Conservation (phyloP, 92 coral and sea anemone species). For the Galaxea fascicularis region DNA sequence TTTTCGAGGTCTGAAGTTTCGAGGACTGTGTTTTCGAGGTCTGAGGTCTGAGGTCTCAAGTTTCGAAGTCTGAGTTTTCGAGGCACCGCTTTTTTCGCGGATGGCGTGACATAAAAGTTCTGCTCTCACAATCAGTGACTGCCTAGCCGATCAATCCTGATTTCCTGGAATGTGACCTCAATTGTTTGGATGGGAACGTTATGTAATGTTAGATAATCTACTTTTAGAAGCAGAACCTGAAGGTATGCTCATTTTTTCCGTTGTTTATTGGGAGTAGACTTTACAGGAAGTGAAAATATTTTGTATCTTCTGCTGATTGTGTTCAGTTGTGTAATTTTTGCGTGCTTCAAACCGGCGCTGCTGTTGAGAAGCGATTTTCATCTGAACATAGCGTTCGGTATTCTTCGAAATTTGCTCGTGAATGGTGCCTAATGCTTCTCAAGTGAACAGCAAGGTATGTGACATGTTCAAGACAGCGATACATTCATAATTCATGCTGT, state of each 20-base stretch:
- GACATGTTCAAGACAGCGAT: constrained; percentile 54
- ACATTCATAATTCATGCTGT: constrained; percentile 43
- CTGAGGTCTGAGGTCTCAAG: no score
- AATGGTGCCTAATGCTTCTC: constrained; percentile 23
- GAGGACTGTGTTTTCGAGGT: no score
- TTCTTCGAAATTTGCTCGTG: neutral
- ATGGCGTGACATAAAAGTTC: no score
- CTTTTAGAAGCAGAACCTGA: constrained; percentile 20
- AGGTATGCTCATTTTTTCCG: constrained; percentile 40
- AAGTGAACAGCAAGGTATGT: constrained; percentile 40
- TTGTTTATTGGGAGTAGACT: constrained; percentile 24
- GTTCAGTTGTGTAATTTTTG: neutral
- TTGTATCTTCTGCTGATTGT: constrained; percentile 22
- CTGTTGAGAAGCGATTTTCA: neutral
- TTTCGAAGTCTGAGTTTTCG: no score
- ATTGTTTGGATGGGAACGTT: neutral
- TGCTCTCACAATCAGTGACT: no score
- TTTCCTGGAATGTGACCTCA: constrained; percentile 29
- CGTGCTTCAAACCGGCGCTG: neutral
- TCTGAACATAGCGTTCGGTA: constrained; percentile 5
- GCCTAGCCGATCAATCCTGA: neutral
- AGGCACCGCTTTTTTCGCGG: no score
- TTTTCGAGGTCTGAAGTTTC: no score
- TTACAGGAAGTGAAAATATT: constrained; percentile 50
- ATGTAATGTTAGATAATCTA: neutral